Base-by-base conservation (phyloP, 2,888 invertebrate genomes). In the Acanthopleura granulata region DNA sequence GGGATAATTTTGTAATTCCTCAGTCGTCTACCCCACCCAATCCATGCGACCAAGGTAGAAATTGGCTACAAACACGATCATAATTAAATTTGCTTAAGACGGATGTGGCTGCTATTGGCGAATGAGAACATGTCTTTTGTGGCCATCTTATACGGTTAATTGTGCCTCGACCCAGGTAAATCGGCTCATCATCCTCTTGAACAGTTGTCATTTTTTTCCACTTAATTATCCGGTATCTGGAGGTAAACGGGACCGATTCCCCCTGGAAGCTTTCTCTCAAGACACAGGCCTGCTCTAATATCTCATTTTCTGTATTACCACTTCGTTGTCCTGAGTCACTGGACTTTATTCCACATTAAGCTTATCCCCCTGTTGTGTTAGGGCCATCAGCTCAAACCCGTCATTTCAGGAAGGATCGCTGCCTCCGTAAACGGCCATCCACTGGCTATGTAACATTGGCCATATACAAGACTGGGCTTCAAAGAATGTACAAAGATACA, bases 71-170 rank as follows among this genome's bases (percentile, higher is more conserved):
- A 66, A 66, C 66, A 66, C 25, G 29, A 25, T 25, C 22, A 27
- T 66, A 66, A 66, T 66, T 66, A 66, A 66, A 66, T 66, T 66
- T 66, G 66, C 29, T 25, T 66, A 66, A 66, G 66, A 66, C 66
- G 66, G 25, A 66, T 27, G 66, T 16, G 27, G 25, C 57, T 16
- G 22, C 66, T 66, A 27, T 27, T 27, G 18, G 16, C 3, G 22
- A 6, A 16, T 16, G 66, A 15, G 27, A 66, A 66, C 66, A 66
- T 66, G 66, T 27, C 66, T 27, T 27, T 66, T 66, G 66, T 66
- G 29, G 66, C 16, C 16, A 66, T 66, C 25, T 66, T 27, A 66
- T 22, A 27, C 16, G 29, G 27, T 66, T 66, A 66, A 66, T 66
- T 66, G 9, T 27, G 25, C 29, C 22, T 6, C 22, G 22, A 40